Evolutionary conservation across 1,140 invertebrate genomes (phyloP).

Genomic region (Mylabris phalerata): DNA sequence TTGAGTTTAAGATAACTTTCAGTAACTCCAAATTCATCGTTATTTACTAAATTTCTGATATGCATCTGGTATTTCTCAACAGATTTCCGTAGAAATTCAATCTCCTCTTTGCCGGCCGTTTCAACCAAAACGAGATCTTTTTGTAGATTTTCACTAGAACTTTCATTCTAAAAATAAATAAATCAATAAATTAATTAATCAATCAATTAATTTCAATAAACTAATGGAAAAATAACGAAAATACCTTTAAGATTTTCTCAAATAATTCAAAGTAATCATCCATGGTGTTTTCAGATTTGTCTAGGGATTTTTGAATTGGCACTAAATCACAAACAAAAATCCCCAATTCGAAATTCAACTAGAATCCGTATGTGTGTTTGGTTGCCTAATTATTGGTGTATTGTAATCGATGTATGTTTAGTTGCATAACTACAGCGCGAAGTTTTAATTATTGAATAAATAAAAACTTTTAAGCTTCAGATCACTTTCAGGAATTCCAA

Average conservation of each 20-base stretch:
- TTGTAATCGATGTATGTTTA: no score
- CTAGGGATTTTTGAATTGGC: no score
- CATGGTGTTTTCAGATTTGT: not conserved
- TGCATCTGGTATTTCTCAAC: not conserved
- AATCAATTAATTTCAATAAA: not conserved
- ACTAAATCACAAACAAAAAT: no score
- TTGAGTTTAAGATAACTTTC: not conserved
- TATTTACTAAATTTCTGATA: not conserved
- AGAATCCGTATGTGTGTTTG: no score
- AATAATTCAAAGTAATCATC: constrained; percentile 4
- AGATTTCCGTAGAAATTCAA: not conserved
- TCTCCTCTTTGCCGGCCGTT: not conserved
- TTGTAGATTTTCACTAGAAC: not conserved
- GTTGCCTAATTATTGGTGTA: no score
- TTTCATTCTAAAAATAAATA: not conserved
- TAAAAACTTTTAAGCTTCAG: not conserved
- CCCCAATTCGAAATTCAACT: no score
- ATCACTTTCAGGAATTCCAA: not conserved
- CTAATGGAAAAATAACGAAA: no score
- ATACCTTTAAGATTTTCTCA: constrained; percentile 1
- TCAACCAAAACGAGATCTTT: constrained; percentile 3
- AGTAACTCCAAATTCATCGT: no score
- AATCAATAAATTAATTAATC: not conserved
- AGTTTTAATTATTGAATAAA: no score
- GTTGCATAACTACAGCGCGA: no score